Conservation (phyloP, 2,113 vertebrate species). For the Tyrannus savana region DNA sequence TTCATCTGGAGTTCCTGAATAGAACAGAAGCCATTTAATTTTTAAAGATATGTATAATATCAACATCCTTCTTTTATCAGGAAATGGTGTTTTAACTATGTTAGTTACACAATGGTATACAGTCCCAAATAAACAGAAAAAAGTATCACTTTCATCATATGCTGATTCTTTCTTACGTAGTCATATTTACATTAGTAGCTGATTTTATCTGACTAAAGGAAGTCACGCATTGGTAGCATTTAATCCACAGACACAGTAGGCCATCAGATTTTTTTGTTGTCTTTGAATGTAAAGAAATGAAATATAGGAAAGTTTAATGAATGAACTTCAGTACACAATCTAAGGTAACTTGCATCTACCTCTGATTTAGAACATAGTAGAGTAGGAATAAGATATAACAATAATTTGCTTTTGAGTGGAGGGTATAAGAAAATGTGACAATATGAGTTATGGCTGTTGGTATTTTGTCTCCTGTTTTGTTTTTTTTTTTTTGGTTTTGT, state of each 20-base stretch:
- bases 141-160: background rate
- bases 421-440: background rate
- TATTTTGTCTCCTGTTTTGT: background rate
- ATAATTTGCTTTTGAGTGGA: background rate
- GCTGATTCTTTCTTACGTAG: background rate
- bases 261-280: background rate
- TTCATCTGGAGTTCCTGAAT: background rate
- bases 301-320: background rate
- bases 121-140: background rate
- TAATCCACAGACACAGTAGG: background rate
- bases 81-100: background rate
- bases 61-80: background rate
- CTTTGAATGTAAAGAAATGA: background rate
- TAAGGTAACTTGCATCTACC: background rate
- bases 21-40: background rate
- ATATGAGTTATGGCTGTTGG: background rate
- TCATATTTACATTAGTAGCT: background rate
- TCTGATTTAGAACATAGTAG: background rate
- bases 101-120: background rate
- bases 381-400: background rate
- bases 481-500: no score
- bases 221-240: background rate
- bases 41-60: background rate
- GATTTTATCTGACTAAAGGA: background rate
- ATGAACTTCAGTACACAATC: background rate